phyloP scores from a whole-genome alignment of 2,888 invertebrate genomes.

The Incurvaria masculella region DNA sequence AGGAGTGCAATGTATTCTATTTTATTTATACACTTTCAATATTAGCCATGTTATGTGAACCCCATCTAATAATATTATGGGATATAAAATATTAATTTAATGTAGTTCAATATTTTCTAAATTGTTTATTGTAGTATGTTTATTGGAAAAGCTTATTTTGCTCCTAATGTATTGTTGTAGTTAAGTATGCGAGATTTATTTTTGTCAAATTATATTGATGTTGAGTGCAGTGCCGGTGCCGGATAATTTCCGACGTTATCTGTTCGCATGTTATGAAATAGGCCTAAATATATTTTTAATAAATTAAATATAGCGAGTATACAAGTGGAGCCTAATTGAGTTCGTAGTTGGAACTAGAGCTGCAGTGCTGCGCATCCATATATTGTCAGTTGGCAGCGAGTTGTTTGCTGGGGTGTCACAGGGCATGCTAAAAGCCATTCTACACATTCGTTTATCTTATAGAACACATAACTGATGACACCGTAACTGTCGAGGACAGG shows the following conservation, averaged over 20 bases:
- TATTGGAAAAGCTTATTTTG: conserved; percentile 8
- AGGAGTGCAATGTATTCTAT: conserved; percentile 4
- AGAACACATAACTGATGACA: no score
- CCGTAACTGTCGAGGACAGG: no score
- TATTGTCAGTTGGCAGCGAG: no score
- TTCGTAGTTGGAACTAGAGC: no score
- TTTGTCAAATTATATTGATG: conserved; percentile 1
- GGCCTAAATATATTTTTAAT: neutral
- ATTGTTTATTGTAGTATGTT: conserved; percentile 5
- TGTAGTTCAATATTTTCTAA: conserved; percentile 8
- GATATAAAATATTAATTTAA: neutral
- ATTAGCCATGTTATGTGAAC: conserved; percentile 7
- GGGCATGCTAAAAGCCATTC: no score
- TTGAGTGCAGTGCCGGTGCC: neutral
- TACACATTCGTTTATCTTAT: no score
- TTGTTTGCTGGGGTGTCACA: no score
- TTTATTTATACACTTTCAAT: conserved; percentile 6
- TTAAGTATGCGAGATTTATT: conserved; percentile 11
- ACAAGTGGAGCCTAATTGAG: neutral
- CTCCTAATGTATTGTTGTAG: conserved; percentile 9
- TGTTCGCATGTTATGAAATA: neutral
- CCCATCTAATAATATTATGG: no score
- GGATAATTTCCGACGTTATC: neutral
- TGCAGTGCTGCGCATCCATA: no score
- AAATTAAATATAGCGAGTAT: neutral